Conservation (phyloP, 2,797 vertebrate genomes). For the Etheostoma nigrum region DNA sequence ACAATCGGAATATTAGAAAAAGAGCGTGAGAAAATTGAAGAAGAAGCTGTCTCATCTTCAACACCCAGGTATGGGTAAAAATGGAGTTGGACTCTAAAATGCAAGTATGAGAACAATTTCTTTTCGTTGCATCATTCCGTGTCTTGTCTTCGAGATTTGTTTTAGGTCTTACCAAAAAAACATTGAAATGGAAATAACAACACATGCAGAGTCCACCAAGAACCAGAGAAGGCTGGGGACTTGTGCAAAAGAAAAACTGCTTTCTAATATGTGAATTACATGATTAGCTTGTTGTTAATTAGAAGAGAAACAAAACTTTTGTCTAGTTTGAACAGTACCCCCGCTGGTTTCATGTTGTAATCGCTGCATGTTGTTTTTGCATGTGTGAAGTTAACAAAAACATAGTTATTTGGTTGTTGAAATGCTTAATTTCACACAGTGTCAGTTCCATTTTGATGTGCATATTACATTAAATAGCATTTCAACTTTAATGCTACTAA, state of each 20-base stretch:
- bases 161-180: constrained; percentile 25
- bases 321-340: constrained; percentile 21
- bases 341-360: not conserved
- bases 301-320: constrained; percentile 32
- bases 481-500: not conserved
- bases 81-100: constrained; percentile 9
- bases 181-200: constrained; percentile 28
- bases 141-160: constrained; percentile 37
- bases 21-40: not conserved
- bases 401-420: not conserved
- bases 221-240: constrained; percentile 1
- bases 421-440: not conserved
- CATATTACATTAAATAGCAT: constrained; percentile 2
- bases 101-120: constrained; percentile 32
- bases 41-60: not conserved
- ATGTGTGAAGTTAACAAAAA: constrained; percentile 18
- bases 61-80: constrained; percentile 9
- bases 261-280: constrained; percentile 6
- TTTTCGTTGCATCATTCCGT: constrained; percentile 59
- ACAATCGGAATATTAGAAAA: constrained; percentile 31
- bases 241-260: not conserved
- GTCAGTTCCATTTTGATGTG: not conserved
- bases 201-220: not conserved
- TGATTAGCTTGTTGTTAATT: constrained; percentile 10
- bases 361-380: constrained; percentile 11